Evolutionary conservation across 2,113 vertebrate genomes (phyloP).

Genomic region (Columba livia): DNA sequence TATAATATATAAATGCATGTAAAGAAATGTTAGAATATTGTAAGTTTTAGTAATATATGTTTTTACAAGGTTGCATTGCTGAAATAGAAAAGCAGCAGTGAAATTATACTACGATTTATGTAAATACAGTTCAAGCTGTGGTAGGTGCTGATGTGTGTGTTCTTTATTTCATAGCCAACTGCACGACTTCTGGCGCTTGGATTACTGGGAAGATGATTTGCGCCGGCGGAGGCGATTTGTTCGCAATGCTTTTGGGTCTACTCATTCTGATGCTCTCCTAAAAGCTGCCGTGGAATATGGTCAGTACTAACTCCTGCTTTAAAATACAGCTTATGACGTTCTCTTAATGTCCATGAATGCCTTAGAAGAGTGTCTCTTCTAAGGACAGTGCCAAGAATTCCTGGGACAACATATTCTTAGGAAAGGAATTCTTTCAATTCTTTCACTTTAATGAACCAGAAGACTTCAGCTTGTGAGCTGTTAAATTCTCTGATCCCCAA

Average conservation of each 20-base stretch:
- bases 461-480: background rate
- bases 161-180: conserved; percentile 80
- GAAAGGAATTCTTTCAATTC: background rate
- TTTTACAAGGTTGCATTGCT: conserved; percentile 27
- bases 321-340: background rate
- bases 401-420: background rate
- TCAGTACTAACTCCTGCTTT: conserved; percentile 73
- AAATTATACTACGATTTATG: background rate
- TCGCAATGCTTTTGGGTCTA: conserved; percentile 93
- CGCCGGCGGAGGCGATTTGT: conserved; percentile 92
- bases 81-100: conserved; percentile 20
- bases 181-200: conserved; percentile 97
- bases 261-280: conserved; percentile 88
- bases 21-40: conserved; percentile 26
- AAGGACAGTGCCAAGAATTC: background rate
- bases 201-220: conserved; percentile 99
- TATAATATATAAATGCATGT: conserved; percentile 40
- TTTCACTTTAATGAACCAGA: background rate
- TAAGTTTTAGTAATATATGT: conserved; percentile 11
- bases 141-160: conserved; percentile 43
- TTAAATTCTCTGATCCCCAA: conserved; percentile 10
- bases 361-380: background rate
- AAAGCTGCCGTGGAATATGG: conserved; percentile 91
- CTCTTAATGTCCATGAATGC: background rate
- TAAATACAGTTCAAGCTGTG: conserved; percentile 24